Evolutionary conservation across 2,888 invertebrate species (phyloP), one percentile per base, ranked within the genome.

Genomic region (Campoplex nolae): DNA sequence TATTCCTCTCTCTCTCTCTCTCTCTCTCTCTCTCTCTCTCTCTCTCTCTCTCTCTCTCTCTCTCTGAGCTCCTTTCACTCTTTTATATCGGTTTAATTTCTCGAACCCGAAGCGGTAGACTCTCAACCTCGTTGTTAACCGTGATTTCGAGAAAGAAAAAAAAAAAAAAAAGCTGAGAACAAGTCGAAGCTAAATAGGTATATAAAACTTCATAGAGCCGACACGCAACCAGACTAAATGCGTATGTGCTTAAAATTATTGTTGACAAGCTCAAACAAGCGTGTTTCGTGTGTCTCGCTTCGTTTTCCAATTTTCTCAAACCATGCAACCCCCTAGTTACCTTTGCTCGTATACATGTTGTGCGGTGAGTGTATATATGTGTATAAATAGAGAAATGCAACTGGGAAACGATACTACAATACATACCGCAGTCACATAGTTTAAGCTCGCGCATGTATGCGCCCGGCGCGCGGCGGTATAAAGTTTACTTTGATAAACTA

Each of bases 401-500:
- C 80, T 71, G 54, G 23, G 23, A 38, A 70, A 51, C 56, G 18
- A 65, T 65, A 77, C 42, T 68, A 75, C 28, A 68, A 28, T 73
- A 56, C 51, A 67, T 54, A 58, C 62, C 54, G 76, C 23, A 65
- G 48, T 51, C 75, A 85, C 71, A 73, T 28, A 80, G 70, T 70
- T 70, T 48, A 42, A 45, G 71, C 45, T n/a, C 78, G 71, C 23
- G 71, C 38, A 38, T 48, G 45, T 75, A 35, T 48, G 45, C 32
- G 54, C 54, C 32, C n/a, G n/a, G 35, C 67, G 38, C 0, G 38
- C 38, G 16, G 16, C 35, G 62, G 32, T 51, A 67, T 67, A 67
- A 85, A 85, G 28, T 85, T 82, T 85, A 74, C 82, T 85, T 82
- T 78, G 82, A 85, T 82, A 85, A 85, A 85, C 85, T 82, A 85